Base-by-base conservation (phyloP, 1,140 invertebrate genomes). In the Bombus huntii region DNA sequence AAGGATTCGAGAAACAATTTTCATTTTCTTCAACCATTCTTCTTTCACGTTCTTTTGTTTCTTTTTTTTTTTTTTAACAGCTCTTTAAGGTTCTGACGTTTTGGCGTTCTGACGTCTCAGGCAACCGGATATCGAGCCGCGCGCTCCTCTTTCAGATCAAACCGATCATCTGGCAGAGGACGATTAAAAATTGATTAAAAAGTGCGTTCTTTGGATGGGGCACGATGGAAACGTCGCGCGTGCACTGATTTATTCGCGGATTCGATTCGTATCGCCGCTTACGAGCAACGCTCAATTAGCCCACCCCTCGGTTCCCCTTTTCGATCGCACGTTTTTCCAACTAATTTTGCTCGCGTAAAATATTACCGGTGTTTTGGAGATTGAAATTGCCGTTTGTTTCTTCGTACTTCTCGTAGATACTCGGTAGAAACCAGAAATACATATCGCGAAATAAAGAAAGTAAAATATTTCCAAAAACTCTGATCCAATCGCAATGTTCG, bases 211-310 rank as follows among this genome's bases (percentile, higher is more conserved):
- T 72, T 81, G 42, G 34, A 37, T 59, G 3, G 28, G 13, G 3
- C 68, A 68, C 10, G 79, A 81, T 81, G 68, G 68, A 81, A 72
- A 81, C 22, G 79, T 81, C 78, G 44, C 12, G 42, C 47, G 37
- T 31, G 4, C 13, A 3, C 6, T 81, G 79, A 81, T 81, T 81
- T 81, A 81, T 81, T 59, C 37, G 28, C 18, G 10, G 12, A 22
- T n/a, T 28, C 34, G 68, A 72, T 72, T 72, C 28, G 9, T 81
- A 81, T 81, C 78, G 31, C 34, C 18, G 18, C 47, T 53, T 53
- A 53, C 47, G 25, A 57, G 39, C 66, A 71, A 81, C 53, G 31
- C 28, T 37, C n/a, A 37, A 22, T 53, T 28, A 81, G 42, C 34
- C 68, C 68, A 8, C 34, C 34, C 34, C 3, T 31, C 34, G 9